These are phyloP conservation scores for Drosophila falleni DNA, from an alignment of 2,888 invertebrate genomes.

Conservation along the genomic window DNA sequence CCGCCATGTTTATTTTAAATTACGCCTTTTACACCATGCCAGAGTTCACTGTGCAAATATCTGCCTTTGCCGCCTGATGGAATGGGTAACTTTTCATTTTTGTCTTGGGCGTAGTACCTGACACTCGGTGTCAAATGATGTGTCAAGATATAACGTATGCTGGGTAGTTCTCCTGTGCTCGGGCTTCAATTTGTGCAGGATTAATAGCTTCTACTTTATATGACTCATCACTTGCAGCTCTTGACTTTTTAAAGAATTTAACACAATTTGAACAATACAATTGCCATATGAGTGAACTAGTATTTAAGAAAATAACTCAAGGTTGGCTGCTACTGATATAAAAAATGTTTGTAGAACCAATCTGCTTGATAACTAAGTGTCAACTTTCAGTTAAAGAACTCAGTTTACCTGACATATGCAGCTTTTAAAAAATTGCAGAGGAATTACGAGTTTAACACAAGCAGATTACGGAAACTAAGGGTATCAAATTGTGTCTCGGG, in stretches of 20 bases:
- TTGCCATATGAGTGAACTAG: background rate
- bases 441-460: slow-evolving; percentile 6
- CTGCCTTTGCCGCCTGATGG: slow-evolving; percentile 13
- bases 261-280: slow-evolving; percentile 1
- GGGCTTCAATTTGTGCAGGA: slow-evolving; percentile 69
- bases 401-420: background rate
- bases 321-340: background rate
- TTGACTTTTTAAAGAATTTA: slow-evolving; percentile 3
- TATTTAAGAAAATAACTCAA: background rate
- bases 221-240: slow-evolving; percentile 15
- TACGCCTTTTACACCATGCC: slow-evolving; percentile 41
- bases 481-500: slow-evolving; percentile 18
- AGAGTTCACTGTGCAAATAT: background rate
- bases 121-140: slow-evolving; percentile 82
- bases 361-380: background rate
- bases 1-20: slow-evolving; percentile 62
- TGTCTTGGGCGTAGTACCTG: slow-evolving; percentile 63
- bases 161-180: slow-evolving; percentile 11
- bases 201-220: slow-evolving; percentile 69
- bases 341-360: no score
- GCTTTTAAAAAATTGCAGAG: background rate
- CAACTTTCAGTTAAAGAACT: background rate
- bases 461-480: slow-evolving; percentile 14
- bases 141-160: slow-evolving; percentile 80
- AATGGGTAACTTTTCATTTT: slow-evolving; percentile 73